Evolutionary conservation across 2,888 invertebrate genomes (phyloP), one percentile per base, ranked within the genome.

Genomic region (Epirrhoe tristata): DNA sequence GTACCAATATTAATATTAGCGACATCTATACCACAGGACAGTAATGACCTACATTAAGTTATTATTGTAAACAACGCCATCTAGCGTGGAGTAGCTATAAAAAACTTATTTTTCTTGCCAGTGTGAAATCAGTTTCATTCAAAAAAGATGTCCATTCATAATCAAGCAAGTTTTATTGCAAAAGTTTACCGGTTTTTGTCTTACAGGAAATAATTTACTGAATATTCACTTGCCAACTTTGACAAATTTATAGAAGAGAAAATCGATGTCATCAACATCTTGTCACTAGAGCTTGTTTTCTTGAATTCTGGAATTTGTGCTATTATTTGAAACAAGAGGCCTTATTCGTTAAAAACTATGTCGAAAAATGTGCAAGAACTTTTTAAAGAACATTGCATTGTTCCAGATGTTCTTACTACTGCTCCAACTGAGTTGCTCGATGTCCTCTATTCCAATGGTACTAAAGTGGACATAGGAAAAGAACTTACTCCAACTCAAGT

Each of bases 401-500:
- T 96, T 17, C 96, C 97, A 2, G 97, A 97, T 82, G 96, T 97
- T 0, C 82, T 97, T 32, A 94, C 94, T 56, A 89, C 82, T 1
- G 92, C 94, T 3, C 96, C 97, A 1, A 76, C 90, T 0, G 91
- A 94, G 58, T 66, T 92, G 3, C 69, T 94, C 6, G 83, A 93
- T 69, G 89, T 96, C 10, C 87, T 89, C 31, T 96, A 95, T 79
- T 83, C 93, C 0, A 91, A 86, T 65, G 93, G 93, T 6, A 74
- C 91, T 0, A 81, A 81, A 46, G 94, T 95, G 3, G 88, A 94
- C 6, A 84, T 94, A 36, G 97, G 96, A 0, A 96, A 96, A 77
- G 95, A 95, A 77, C 83, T 97, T 57, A 96, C 96, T 5, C 96
- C 96, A 5, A 95, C 95, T 14, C 94, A 95, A 82, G 96, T 96